Evolutionary conservation across 2,888 invertebrate species (phyloP).

Genomic region (Spodoptera littoralis): DNA sequence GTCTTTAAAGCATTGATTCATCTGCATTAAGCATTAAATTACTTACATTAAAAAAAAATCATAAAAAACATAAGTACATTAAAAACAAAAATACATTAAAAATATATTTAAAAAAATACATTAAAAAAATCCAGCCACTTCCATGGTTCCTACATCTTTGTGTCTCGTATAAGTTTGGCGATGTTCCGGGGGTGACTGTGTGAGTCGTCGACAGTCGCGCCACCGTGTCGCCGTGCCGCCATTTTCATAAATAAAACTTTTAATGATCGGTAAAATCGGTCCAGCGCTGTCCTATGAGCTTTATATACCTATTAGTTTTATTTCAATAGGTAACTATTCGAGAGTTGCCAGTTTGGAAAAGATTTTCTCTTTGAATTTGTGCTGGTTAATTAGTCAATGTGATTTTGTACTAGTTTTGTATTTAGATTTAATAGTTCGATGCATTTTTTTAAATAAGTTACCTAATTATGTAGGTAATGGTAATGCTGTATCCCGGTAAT

Average conservation of each 20-base stretch:
- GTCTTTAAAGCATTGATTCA: no score
- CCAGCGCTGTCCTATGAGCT: constrained; percentile 14
- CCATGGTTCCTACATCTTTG: constrained; percentile 11
- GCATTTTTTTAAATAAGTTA: no score
- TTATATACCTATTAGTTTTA: constrained; percentile 21
- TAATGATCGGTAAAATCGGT: constrained; percentile 52
- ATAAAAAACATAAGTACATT: no score
- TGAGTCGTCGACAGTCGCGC: constrained; percentile 37
- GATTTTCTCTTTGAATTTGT: constrained; percentile 4
- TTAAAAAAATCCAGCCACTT: neutral
- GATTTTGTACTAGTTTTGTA: no score
- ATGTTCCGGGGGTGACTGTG: constrained; percentile 60
- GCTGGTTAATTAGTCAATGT: constrained; percentile 7
- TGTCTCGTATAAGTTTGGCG: constrained; percentile 52
- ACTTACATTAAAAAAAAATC: no score
- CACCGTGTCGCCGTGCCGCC: constrained; percentile 45
- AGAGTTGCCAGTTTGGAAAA: constrained; percentile 16
- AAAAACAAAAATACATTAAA: no score
- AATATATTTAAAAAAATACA: no score
- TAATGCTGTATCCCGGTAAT: no score
- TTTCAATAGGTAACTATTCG: constrained; percentile 21
- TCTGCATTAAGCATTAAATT: no score
- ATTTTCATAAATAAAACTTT: constrained; percentile 59
- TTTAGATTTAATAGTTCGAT: no score
- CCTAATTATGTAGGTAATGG: no score